Conservation (phyloP, 1,140 invertebrate genomes). For the Cherax destructor region DNA sequence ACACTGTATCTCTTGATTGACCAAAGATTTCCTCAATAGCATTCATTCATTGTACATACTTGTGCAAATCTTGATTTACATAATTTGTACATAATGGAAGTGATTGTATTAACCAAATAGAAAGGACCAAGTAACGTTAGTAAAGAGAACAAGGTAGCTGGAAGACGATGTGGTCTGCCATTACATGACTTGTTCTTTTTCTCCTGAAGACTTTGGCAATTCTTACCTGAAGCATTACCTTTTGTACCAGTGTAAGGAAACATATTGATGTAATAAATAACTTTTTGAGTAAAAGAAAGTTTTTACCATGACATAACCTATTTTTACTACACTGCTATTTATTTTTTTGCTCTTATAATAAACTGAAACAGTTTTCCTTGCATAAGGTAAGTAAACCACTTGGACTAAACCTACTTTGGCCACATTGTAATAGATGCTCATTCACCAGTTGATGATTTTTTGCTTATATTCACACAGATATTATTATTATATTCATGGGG, state of each 20-base stretch:
- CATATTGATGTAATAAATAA: conserved; percentile 68
- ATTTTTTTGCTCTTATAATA: no score
- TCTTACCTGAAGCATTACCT: conserved; percentile 68
- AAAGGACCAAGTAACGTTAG: conserved; percentile 70
- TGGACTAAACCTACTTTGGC: no score
- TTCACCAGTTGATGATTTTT: no score
- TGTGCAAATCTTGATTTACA: conserved; percentile 65
- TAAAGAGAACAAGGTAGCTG: conserved; percentile 47
- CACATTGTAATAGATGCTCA: no score
- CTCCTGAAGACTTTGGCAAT: conserved; percentile 53
- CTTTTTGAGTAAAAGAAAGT: conserved; percentile 53
- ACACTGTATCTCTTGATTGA: conserved; percentile 64
- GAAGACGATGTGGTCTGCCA: conserved; percentile 54
- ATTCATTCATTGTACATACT: conserved; percentile 66
- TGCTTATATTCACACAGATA: no score
- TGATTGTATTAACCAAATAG: conserved; percentile 65
- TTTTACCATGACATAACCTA: conserved; percentile 33
- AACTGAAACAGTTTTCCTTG: no score
- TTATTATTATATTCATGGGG: no score
- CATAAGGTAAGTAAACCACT: no score
- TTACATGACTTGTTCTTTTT: conserved; percentile 60
- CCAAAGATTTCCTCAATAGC: conserved; percentile 68
- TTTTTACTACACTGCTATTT: not conserved
- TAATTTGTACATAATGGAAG: conserved; percentile 68
- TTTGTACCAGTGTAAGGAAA: conserved; percentile 70